Evolutionary conservation across 2,113 vertebrate species (phyloP).

Genomic region (Lamprologus speciosus): DNA sequence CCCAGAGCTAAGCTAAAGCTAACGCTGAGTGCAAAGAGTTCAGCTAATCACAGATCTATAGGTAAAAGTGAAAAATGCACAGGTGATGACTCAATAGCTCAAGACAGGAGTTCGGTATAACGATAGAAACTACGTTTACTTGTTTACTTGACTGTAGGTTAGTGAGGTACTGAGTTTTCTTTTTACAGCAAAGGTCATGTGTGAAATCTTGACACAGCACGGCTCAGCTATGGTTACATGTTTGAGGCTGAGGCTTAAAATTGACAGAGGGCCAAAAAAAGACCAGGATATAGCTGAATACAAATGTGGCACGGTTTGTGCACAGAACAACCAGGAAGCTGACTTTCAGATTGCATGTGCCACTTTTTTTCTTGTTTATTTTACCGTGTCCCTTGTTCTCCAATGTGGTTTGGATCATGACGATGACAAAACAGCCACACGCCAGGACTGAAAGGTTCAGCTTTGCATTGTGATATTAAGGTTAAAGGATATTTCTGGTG

Average conservation of each 20-base stretch:
- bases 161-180: background rate
- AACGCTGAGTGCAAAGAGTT: background rate
- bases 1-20: conserved; percentile 34
- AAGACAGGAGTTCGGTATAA: background rate
- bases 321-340: background rate
- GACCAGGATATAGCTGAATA: background rate
- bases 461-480: background rate
- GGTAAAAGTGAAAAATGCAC: background rate
- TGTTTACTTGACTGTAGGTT: background rate
- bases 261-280: background rate
- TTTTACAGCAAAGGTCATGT: background rate
- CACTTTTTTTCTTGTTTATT: background rate
- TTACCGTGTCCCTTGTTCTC: background rate
- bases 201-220: background rate
- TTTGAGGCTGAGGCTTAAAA: background rate
- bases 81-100: background rate
- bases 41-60: background rate
- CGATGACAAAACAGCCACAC: background rate
- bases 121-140: background rate
- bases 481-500: background rate
- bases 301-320: background rate
- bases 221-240: background rate
- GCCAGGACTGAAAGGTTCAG: background rate
- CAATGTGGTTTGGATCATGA: background rate
- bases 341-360: background rate